Conservation (phyloP, 2,888 invertebrate species). For the Philereme transversata region DNA sequence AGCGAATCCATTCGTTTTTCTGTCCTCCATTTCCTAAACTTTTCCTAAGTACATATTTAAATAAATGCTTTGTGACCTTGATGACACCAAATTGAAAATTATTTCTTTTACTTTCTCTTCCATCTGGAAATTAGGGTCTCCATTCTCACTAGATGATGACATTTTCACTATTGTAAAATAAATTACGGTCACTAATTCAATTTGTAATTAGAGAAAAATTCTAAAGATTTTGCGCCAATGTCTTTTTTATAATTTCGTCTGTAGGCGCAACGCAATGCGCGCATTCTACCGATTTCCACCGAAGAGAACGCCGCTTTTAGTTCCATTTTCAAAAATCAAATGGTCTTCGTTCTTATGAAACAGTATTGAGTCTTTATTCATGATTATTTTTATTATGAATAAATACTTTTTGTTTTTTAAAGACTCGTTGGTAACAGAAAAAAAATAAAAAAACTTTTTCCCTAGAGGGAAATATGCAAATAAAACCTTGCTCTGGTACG, state of each 20-base stretch:
- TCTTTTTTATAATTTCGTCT: background rate
- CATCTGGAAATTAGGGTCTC: background rate
- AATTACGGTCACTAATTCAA: constrained; percentile 1
- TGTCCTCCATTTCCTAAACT: constrained; percentile 1
- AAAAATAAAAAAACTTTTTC: no score
- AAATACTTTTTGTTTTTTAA: no score
- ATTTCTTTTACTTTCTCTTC: background rate
- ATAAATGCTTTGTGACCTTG: background rate
- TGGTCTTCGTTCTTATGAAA: no score
- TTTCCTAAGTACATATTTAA: background rate
- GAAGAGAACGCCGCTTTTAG: no score
- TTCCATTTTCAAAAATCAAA: no score
- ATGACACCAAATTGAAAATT: background rate
- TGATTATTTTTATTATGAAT: no score
- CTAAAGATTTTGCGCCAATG: background rate
- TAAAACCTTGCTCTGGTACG: no score
- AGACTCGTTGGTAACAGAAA: no score
- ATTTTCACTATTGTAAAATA: constrained; percentile 1
- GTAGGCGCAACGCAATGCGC: background rate
- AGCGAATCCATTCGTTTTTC: background rate
- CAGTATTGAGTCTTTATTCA: no score
- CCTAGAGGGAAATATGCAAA: no score
- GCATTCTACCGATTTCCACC: no score
- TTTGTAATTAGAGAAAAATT: background rate
- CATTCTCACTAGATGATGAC: background rate